Conservation (phyloP, 2,888 invertebrate genomes). For the Cheilosia vulpina region DNA sequence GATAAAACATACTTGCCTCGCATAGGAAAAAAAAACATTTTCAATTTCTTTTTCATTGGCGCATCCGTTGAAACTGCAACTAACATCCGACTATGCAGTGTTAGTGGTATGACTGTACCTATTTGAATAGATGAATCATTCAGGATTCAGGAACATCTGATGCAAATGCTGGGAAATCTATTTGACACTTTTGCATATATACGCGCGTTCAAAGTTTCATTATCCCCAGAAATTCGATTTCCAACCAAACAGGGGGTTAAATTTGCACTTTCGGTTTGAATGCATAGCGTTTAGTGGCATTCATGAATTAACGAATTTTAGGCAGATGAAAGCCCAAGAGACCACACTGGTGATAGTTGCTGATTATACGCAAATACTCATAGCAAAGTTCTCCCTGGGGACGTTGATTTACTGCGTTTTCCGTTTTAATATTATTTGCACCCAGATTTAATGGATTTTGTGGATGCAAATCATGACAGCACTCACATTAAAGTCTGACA, state of each 20-base stretch:
- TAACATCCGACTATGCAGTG: conserved; percentile 29
- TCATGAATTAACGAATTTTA: conserved; percentile 40
- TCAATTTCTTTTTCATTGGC: conserved; percentile 42
- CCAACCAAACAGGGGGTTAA: conserved; percentile 31
- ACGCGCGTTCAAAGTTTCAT: conserved; percentile 46
- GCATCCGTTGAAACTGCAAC: conserved; percentile 49
- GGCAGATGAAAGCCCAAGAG: conserved; percentile 25
- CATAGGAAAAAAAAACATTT: conserved; percentile 25
- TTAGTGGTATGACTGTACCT: conserved; percentile 1
- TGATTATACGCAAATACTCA: conserved; percentile 43
- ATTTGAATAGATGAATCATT: conserved; percentile 42
- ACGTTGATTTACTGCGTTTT: conserved; percentile 15
- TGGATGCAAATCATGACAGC: conserved; percentile 9
- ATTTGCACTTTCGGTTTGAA: conserved; percentile 23
- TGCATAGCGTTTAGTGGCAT: conserved; percentile 24
- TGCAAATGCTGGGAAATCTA: conserved; percentile 53
- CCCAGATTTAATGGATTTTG: conserved; percentile 2
- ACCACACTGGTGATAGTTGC: conserved; percentile 23
- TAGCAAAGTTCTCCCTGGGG: not conserved
- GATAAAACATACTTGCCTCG: conserved; percentile 33
- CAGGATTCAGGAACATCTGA: conserved; percentile 45
- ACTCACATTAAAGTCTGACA: not conserved
- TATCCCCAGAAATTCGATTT: conserved; percentile 57
- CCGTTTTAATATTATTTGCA: conserved; percentile 31
- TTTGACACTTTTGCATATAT: conserved; percentile 55